These are phyloP conservation scores for Oncopodura yosiiana DNA, from an alignment of 1,140 invertebrate species.

Conservation along the genomic window DNA sequence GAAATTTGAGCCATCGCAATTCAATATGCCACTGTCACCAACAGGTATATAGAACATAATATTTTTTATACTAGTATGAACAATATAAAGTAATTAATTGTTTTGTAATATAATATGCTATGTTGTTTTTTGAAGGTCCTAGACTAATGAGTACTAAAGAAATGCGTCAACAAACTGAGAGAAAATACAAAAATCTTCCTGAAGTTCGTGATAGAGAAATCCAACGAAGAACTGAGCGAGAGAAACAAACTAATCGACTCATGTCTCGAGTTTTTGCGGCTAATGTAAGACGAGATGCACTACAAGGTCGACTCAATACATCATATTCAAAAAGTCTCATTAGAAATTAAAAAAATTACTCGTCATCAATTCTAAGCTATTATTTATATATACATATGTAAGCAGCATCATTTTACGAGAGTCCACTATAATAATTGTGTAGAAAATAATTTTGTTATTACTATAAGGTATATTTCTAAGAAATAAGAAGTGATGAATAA, in stretches of 20 bases:
- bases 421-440: no score
- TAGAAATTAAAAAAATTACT: conserved; percentile 5
- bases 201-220: conserved; percentile 44
- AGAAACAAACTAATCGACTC: conserved; percentile 44
- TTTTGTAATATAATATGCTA: not conserved
- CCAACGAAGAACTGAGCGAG: conserved; percentile 44
- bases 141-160: conserved; percentile 35
- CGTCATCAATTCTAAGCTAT: no score
- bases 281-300: conserved; percentile 9
- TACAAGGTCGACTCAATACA: conserved; percentile 14
- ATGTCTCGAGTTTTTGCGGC: conserved; percentile 48
- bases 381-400: no score
- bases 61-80: not conserved
- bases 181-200: conserved; percentile 42
- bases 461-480: no score
- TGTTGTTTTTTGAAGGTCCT: conserved; percentile 3
- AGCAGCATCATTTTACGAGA: no score
- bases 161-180: conserved; percentile 43
- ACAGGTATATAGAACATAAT: conserved; percentile 5
- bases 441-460: no score
- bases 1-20: not conserved
- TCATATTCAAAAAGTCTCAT: conserved; percentile 3
- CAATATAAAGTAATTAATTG: not conserved
- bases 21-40: conserved; percentile 1
- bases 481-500: no score